These are phyloP conservation scores for Ophioninae sp. DNA, from an alignment of 2,888 invertebrate species.

Conservation along the genomic window DNA sequence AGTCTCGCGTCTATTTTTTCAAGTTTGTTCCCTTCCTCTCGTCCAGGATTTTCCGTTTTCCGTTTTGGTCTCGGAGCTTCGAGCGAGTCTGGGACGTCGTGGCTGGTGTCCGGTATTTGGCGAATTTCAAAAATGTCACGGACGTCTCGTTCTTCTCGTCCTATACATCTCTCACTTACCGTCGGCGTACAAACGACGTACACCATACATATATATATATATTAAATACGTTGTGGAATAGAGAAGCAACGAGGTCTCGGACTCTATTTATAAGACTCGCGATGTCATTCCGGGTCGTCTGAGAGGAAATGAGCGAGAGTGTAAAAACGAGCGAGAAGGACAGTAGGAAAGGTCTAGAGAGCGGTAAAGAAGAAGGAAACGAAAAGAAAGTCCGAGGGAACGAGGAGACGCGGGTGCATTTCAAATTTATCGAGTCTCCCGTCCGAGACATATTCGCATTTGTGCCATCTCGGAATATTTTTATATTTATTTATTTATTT, in stretches of 20 bases:
- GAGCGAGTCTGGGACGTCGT: conserved; percentile 56
- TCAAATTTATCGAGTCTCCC: conserved; percentile 42
- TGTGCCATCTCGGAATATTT: conserved; percentile 13
- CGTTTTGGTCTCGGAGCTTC: conserved; percentile 14
- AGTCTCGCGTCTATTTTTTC: no score
- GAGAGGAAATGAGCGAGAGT: conserved; percentile 48
- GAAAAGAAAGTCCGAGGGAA: conserved; percentile 44
- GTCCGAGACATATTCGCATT: conserved; percentile 51
- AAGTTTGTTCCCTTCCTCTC: not conserved
- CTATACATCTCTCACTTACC: conserved; percentile 51
- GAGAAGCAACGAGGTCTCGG: conserved; percentile 45
- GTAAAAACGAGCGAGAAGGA: conserved; percentile 36
- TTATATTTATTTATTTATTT: not conserved
- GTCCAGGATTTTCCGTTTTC: conserved; percentile 11
- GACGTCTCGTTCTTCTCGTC: conserved; percentile 65
- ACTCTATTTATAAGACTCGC: conserved; percentile 61
- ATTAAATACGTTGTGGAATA: conserved; percentile 28
- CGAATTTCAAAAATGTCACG: conserved; percentile 73
- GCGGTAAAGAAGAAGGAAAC: conserved; percentile 28
- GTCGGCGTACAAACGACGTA: conserved; percentile 18
- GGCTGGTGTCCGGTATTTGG: conserved; percentile 65
- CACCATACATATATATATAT: conserved; percentile 22
- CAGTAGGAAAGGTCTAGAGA: conserved; percentile 24
- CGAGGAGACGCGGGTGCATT: conserved; percentile 32
- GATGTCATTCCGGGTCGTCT: conserved; percentile 58